Conservation (phyloP, 2,797 vertebrate genomes). For the Falco berigora region DNA sequence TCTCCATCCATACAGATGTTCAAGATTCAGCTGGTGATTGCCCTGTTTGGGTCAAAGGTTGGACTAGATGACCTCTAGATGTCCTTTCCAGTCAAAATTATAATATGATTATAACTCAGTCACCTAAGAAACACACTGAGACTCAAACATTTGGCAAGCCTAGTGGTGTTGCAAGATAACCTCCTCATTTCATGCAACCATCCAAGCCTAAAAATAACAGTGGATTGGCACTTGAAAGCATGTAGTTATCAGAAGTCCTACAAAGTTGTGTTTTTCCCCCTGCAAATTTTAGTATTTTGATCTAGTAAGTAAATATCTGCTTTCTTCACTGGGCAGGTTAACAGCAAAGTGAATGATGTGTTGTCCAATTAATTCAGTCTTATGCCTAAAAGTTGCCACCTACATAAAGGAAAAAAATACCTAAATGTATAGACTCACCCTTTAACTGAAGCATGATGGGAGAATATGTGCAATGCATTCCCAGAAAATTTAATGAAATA, state of each 20-base stretch:
- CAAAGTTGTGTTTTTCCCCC: neutral
- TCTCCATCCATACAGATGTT: neutral
- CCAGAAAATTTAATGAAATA: neutral
- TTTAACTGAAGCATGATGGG: neutral
- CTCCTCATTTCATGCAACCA: neutral
- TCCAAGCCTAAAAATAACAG: neutral
- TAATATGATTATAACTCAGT: neutral
- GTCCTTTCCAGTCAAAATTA: neutral
- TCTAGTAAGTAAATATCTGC: neutral
- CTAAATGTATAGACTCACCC: neutral
- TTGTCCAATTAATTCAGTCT: neutral
- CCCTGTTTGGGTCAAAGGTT: neutral
- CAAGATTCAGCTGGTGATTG: neutral
- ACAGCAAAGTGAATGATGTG: neutral
- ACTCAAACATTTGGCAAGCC: neutral
- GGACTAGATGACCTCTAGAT: neutral
- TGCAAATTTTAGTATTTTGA: neutral
- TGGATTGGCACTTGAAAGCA: neutral
- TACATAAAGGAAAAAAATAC: neutral
- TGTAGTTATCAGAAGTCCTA: neutral
- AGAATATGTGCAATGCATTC: fast-evolving
- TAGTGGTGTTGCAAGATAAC: neutral
- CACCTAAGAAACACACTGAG: neutral
- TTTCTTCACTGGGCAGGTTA: neutral
- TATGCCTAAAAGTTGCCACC: neutral